Conservation (phyloP, 2,113 vertebrate genomes). For the Eretmochelys imbricata region DNA sequence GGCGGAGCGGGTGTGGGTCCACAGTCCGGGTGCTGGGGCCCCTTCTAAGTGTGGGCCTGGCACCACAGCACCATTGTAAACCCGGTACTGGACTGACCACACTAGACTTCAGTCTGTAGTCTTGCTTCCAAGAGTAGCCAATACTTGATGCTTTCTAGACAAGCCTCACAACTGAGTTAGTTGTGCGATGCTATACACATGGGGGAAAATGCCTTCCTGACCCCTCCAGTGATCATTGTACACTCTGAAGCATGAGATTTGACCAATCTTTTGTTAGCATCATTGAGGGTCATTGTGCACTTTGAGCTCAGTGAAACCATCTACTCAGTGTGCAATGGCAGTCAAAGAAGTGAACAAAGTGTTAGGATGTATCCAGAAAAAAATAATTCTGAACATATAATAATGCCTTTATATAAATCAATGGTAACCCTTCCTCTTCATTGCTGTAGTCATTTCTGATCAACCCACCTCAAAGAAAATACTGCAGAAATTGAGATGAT, state of each 20-base stretch:
- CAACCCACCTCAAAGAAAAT: not conserved
- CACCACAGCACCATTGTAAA: no score
- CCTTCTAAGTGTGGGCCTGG: no score
- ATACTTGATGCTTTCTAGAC: not conserved
- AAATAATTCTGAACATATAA: not conserved
- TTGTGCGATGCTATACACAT: not conserved
- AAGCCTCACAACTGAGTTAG: not conserved
- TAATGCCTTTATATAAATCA: not conserved
- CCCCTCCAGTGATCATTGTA: not conserved
- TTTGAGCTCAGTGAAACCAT: not conserved
- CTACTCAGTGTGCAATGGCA: not conserved
- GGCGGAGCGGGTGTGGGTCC: no score
- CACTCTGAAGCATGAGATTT: not conserved
- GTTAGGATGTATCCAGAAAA: not conserved
- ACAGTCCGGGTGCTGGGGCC: no score
- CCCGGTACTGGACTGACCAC: not conserved
- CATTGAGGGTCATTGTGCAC: not conserved
- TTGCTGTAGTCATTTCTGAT: not conserved
- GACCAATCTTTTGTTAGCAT: not conserved
- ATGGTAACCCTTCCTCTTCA: not conserved
- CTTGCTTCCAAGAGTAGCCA: not conserved
- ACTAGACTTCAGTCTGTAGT: not conserved
- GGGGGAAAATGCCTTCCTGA: not conserved
- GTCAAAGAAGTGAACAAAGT: not conserved
- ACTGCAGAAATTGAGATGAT: not conserved